Conservation (phyloP, 2,888 invertebrate genomes). For the Drosophila leonis region DNA sequence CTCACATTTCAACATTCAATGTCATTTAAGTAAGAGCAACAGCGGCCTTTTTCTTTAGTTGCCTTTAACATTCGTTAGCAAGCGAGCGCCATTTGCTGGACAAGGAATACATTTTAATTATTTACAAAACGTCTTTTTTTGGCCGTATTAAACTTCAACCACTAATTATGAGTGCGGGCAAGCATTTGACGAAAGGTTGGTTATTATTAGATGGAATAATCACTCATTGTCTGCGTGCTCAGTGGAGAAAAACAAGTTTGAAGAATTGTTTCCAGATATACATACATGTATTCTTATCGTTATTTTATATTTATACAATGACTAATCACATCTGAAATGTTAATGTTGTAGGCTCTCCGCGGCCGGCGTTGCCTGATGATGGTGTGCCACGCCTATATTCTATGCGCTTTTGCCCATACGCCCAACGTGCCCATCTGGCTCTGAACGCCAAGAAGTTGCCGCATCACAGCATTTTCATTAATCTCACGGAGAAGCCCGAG, state of each 20-base stretch:
- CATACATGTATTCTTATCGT: slow-evolving; percentile 36
- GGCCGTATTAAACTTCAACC: slow-evolving; percentile 19
- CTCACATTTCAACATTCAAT: neutral
- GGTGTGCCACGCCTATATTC: slow-evolving; percentile 91
- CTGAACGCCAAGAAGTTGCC: slow-evolving; percentile 92
- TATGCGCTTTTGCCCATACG: slow-evolving; percentile 94
- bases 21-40: slow-evolving; percentile 17
- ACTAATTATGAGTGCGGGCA: slow-evolving; percentile 58
- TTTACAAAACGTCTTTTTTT: slow-evolving; percentile 23
- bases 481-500: slow-evolving; percentile 92
- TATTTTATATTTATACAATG: neutral
- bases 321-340: slow-evolving; percentile 3
- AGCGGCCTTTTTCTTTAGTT: slow-evolving; percentile 19
- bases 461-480: slow-evolving; percentile 91
- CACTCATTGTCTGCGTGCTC: slow-evolving; percentile 4
- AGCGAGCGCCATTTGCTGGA: neutral
- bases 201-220: neutral
- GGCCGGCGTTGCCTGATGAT: slow-evolving; percentile 87
- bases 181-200: slow-evolving; percentile 67
- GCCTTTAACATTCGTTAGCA: slow-evolving; percentile 18
- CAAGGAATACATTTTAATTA: neutral
- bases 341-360: slow-evolving; percentile 87
- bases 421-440: slow-evolving; percentile 91
- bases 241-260: slow-evolving; percentile 30
- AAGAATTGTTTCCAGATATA: neutral